phyloP scores from a whole-genome alignment of 2,797 vertebrate genomes.

The Manis javanica region DNA sequence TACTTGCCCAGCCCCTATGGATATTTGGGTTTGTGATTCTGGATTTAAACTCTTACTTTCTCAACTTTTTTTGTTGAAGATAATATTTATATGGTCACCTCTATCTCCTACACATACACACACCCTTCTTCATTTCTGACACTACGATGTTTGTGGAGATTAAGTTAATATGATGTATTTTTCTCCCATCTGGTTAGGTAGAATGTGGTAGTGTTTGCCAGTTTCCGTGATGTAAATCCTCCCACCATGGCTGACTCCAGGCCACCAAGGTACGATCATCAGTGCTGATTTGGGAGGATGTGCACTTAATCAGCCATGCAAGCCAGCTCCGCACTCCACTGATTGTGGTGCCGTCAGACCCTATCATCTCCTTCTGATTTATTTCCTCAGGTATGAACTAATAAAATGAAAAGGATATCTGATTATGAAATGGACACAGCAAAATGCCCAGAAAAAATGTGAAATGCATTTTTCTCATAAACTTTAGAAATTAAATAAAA shows the following conservation, averaged over 20 bases:
- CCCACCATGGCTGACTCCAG: background rate
- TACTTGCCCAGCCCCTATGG: background rate
- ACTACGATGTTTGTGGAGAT: background rate
- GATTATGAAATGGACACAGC: background rate
- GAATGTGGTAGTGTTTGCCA: background rate
- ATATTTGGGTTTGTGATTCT: background rate
- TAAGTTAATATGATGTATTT: background rate
- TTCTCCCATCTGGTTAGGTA: background rate
- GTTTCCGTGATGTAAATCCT: background rate
- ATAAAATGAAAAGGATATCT: background rate
- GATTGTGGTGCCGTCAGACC: background rate
- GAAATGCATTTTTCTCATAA: background rate
- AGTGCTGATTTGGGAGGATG: background rate
- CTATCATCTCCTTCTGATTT: background rate
- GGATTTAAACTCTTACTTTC: background rate
- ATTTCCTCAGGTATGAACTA: background rate
- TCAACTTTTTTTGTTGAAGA: background rate
- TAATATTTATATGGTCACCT: background rate
- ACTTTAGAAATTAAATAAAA: background rate
- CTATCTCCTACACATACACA: background rate
- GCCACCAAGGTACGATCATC: background rate
- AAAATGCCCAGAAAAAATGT: background rate
- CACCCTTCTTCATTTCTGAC: background rate
- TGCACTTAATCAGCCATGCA: background rate
- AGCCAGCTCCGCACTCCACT: background rate